Evolutionary conservation across 2,113 vertebrate species (phyloP), one percentile per base, ranked within the genome.

Genomic region (Craseonycteris thonglongyai): DNA sequence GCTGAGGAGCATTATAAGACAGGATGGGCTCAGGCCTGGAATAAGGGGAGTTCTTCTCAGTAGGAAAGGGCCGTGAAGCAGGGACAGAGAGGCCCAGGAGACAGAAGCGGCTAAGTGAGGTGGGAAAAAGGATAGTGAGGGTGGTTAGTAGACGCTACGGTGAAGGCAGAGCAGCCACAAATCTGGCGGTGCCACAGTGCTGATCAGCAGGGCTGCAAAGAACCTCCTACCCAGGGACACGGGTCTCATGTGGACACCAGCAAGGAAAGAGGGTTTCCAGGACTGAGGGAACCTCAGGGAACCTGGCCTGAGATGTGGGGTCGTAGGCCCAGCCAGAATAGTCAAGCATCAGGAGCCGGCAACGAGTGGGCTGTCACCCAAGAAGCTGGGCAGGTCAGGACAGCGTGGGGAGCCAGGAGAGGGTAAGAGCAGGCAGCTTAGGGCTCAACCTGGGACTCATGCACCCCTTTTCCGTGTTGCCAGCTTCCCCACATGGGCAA

Each of bases 391-490:
- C 59, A 59, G 54, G 82, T 59, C 72, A 40, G 65, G 49, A 61
- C 65, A 51, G 78, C 21, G 26, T 2, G 56, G 54, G 38, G 66
- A 24, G n/a, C 38, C 1, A 0, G 2, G 63, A 42, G 42, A 65
- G 24, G 11, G 54, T 2, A 12, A 15, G 30, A 40, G 81, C 15
- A 28, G 74, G 78, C n/a, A n/a, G 74, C 90, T 65, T 19, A 6
- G 79, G 59, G 81, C 40, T 28, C 35, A 6, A 28, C 0, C 0
- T 0, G 54, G 49, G 49, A 49, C 47, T 58, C 22, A 2, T 0
- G 21, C 8, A 9, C 24, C 49, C 16, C 33, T 75, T 26, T 69
- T 59, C 65, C 42, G 7, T 1, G 19, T 47, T 6, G 16, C 66
- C 91, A 26, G 24, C 49, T 51, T 45, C 42, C 22, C 56, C 38